These are phyloP conservation scores for Diorhabda carinulata DNA, from an alignment of 1,140 invertebrate species.

Conservation along the genomic window DNA sequence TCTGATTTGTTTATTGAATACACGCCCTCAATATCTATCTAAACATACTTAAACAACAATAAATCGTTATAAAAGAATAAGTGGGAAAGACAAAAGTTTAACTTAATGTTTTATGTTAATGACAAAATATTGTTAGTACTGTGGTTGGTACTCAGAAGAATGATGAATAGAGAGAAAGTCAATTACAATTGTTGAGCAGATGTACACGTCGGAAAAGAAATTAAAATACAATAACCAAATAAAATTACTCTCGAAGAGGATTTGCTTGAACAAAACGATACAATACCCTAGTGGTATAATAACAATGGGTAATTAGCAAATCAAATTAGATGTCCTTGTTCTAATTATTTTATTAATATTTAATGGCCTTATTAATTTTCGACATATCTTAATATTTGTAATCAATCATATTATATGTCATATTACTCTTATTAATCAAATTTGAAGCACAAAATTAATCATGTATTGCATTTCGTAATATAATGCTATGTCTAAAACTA, in stretches of 20 bases:
- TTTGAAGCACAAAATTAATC: too few relatives aligned
- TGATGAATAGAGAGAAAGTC: neutral
- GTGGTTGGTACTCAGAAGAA: neutral
- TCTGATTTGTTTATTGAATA: neutral
- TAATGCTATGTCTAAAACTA: too few relatives aligned
- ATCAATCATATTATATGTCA: neutral
- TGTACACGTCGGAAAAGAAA: neutral
- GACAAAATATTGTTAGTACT: neutral
- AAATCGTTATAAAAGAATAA: neutral
- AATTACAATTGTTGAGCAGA: conserved; percentile 2
- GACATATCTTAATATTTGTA: neutral
- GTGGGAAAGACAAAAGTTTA: neutral
- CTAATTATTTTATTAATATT: neutral
- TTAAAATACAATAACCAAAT: conserved; percentile 3
- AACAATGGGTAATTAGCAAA: neutral
- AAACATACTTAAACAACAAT: neutral
- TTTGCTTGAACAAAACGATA: neutral
- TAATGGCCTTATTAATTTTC: neutral
- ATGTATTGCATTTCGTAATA: too few relatives aligned
- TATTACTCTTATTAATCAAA: neutral
- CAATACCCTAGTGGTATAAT: neutral
- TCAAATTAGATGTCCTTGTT: neutral
- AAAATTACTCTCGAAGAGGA: neutral
- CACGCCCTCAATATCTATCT: neutral
- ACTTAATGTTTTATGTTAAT: neutral